These are phyloP conservation scores for Lycopodina hypogea DNA, from an alignment of 37 sponge, comb jelly and placozoan species.

Conservation along the genomic window DNA sequence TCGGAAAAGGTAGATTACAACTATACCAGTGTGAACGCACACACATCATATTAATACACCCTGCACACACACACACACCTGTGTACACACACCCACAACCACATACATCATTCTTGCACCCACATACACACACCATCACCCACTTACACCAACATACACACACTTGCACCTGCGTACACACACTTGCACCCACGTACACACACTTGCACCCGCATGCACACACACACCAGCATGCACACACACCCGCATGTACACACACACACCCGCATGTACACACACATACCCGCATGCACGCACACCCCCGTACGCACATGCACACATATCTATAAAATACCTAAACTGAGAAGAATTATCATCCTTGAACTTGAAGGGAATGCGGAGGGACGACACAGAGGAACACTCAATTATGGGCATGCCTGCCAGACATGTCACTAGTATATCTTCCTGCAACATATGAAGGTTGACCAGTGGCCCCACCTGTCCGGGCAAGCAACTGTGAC, in stretches of 20 bases:
- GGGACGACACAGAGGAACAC: slow-evolving; percentile 3
- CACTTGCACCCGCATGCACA: too few species aligned
- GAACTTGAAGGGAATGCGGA: slow-evolving; percentile 49
- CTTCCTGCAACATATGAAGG: slow-evolving; percentile 56
- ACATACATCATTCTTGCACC: too few species aligned
- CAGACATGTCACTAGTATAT: slow-evolving; percentile 29
- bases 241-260: too few species aligned
- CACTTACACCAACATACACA: not conserved
- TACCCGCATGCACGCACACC: not conserved
- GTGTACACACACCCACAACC: too few species aligned
- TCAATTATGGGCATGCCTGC: slow-evolving; percentile 61
- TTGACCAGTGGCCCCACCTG: slow-evolving; percentile 36
- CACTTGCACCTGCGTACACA: not conserved
- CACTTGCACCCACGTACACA: too few species aligned
- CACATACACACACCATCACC: not conserved
- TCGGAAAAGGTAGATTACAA: not conserved
- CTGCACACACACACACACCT: too few species aligned
- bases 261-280: not conserved
- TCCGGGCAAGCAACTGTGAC: slow-evolving; percentile 33
- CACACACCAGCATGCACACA: too few species aligned
- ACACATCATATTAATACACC: too few species aligned
- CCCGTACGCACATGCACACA: too few species aligned
- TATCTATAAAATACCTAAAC: too few species aligned
- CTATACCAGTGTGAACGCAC: too few species aligned
- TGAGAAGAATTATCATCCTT: slow-evolving; percentile 27